Evolutionary conservation across 2,113 vertebrate genomes (phyloP), one percentile per base, ranked within the genome.

Genomic region (Rhinopomastus cyanomelas): DNA sequence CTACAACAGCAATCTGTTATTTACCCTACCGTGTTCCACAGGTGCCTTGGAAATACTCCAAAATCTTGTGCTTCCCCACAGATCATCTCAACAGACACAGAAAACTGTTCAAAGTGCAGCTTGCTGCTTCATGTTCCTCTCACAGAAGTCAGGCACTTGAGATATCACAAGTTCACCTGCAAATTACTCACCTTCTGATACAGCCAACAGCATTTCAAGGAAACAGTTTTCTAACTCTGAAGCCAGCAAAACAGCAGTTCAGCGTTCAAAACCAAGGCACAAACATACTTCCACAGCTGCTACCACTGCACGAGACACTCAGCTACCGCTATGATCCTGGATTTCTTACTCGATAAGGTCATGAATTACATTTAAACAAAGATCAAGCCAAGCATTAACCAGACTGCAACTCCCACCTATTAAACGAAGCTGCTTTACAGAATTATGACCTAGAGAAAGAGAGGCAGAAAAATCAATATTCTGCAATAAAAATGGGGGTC

Each of bases 331-430:
- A 25, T 26, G 61, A 66, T 36, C 88, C 73, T 71, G 7, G 2
- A 32, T 91, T 87, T 86, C 90, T 92, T 49, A 67, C 91, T 92
- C 6, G 0, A 29, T 68, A 88, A 94, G 87, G 73, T 95, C 88
- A 93, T 92, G 89, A 94, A 77, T 73, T 69, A 89, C 44, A 77
- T 79, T 95, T 89, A 92, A 93, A 93, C 88, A 93, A 86, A 81
- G 85, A 77, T 74, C 65, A 39, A 89, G 82, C 46, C 67, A 86
- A 91, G 80, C 88, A 81, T 84, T 74, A 88, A 78, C 87, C 1
- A 0, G n/a, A 85, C 29, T 91, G 80, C 80, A 91, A 46, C 77
- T 92, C 77, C 85, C 74, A 83, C 74, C 44, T 81, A 73, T 61
- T 90, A 83, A 92, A 87, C 59, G 85, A 91, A 94, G 89, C 88